Percentiles rank a stretch among this genome's conserved stretches.
Conservation (phyloP, 2,888 invertebrate species). For the Branchellion lobata region DNA sequence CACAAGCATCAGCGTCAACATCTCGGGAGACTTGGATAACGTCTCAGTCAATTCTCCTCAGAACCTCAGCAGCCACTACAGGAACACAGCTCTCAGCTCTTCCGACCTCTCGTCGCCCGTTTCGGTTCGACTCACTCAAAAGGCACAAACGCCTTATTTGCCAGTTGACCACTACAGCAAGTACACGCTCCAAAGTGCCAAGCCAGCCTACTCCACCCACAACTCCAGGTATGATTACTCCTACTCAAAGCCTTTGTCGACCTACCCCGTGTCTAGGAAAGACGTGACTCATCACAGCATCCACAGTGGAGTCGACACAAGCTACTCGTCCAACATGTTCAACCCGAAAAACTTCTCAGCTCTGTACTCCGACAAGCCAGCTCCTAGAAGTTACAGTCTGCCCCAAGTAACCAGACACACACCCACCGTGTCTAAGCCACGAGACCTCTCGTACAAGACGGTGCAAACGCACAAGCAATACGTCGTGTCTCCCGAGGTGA, state of each 20-base stretch:
- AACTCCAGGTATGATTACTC: background rate
- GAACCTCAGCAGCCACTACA: conserved; percentile 12
- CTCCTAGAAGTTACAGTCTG: background rate
- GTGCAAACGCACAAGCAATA: background rate
- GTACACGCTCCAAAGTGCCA: background rate
- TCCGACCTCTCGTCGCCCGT: background rate
- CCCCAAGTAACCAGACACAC: background rate
- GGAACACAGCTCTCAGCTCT: background rate
- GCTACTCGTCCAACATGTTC: background rate
- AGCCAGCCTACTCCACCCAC: background rate
- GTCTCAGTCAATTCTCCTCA: background rate
- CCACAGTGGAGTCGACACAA: background rate
- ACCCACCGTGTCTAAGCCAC: background rate
- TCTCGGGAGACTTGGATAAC: background rate
- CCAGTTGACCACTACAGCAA: background rate
- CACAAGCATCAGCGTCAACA: background rate
- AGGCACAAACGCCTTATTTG: background rate
- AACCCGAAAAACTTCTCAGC: background rate
- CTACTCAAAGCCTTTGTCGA: background rate
- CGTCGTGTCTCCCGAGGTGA: background rate
- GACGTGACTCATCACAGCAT: background rate
- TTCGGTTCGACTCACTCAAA: background rate
- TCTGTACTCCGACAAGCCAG: background rate
- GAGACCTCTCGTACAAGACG: background rate
- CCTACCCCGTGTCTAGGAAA: background rate